Evolutionary conservation across 2,888 invertebrate species (phyloP).

Genomic region (Ypsolopha scabrella): DNA sequence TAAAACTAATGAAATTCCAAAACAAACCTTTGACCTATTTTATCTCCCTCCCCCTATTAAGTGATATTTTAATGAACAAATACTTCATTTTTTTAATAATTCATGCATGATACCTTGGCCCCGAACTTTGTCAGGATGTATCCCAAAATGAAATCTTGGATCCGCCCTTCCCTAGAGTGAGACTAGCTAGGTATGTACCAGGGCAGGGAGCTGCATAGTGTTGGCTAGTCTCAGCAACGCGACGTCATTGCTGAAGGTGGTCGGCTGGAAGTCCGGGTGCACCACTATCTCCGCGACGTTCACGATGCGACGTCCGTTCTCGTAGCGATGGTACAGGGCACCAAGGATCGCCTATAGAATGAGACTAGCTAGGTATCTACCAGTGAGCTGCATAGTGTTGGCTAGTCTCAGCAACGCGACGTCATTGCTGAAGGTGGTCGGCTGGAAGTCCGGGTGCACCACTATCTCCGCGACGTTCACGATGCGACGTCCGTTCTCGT

Average conservation of each 20-base stretch:
- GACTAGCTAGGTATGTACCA: conserved; percentile 25
- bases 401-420: conserved; percentile 46
- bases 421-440: conserved; percentile 37
- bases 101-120: no score
- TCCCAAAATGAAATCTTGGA: no score
- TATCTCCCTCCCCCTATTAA: no score
- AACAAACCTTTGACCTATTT: no score
- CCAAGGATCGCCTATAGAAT: conserved; percentile 43
- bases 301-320: conserved; percentile 52
- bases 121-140: no score
- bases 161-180: no score
- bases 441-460: conserved; percentile 43
- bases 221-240: conserved; percentile 48
- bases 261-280: conserved; percentile 41
- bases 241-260: conserved; percentile 36
- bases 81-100: no score
- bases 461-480: conserved; percentile 44
- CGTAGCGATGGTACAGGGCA: conserved; percentile 58
- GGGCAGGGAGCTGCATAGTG: conserved; percentile 42
- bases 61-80: no score
- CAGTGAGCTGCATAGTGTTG: conserved; percentile 44
- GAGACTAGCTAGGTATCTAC: conserved; percentile 15
- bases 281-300: conserved; percentile 43
- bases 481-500: conserved; percentile 55
- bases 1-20: no score